A percentile compares a stretch with the other conserved stretches of the same genome.
Evolutionary conservation across 2,888 invertebrate species (phyloP).

Genomic region (Himalopsyche anomala): DNA sequence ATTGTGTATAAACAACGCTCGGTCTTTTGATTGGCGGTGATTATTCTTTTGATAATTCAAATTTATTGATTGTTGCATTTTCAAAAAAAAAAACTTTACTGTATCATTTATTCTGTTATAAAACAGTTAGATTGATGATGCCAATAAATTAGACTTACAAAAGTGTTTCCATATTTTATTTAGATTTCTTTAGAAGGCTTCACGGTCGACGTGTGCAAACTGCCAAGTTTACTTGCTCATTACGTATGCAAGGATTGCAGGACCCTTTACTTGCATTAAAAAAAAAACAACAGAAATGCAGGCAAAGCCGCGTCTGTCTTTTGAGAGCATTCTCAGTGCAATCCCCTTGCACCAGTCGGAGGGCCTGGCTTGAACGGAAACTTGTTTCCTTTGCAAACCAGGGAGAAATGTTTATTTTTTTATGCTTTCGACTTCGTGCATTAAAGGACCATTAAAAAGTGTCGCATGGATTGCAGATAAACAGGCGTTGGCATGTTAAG

Average conservation of each 20-base stretch:
- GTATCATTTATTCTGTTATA: neutral
- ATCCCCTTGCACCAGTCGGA: conserved; percentile 31
- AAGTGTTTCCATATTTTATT: conserved; percentile 39
- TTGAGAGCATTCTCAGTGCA: conserved; percentile 16
- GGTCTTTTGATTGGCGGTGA: no score
- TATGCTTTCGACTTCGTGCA: conserved; percentile 20
- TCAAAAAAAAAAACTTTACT: no score
- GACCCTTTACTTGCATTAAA: conserved; percentile 56
- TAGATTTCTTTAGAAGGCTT: conserved; percentile 25
- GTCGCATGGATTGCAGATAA: conserved; percentile 26
- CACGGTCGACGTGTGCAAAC: conserved; percentile 31
- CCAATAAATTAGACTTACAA: neutral
- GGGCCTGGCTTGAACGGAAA: conserved; percentile 13
- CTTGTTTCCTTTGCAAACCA: conserved; percentile 20
- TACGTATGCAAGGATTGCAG: conserved; percentile 57
- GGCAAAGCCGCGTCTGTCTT: conserved; percentile 44
- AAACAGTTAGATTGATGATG: neutral
- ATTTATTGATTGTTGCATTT: no score
- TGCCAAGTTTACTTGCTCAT: conserved; percentile 52
- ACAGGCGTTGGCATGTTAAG: neutral
- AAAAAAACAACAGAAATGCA: conserved; percentile 42
- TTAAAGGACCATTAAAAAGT: conserved; percentile 30
- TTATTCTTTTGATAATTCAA: no score
- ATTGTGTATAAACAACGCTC: no score
- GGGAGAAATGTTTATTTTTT: conserved; percentile 1